Conservation (phyloP, 2,888 invertebrate species). For the Orthosia cruda region DNA sequence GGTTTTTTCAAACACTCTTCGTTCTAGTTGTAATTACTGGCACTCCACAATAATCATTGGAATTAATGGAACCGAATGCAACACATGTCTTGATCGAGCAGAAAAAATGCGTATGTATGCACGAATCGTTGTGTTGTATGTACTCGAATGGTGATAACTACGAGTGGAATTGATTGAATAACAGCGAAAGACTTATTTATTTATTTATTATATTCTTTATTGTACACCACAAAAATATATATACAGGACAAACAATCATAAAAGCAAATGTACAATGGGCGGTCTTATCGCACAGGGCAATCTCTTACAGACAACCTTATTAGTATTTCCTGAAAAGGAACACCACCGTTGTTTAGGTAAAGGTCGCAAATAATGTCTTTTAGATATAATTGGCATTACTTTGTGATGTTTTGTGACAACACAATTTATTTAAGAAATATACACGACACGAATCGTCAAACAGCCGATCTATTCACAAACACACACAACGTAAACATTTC, state of each 20-base stretch:
- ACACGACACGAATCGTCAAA: no score
- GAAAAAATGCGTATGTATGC: slow-evolving; percentile 40
- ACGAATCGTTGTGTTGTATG: slow-evolving; percentile 37
- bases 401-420: not conserved
- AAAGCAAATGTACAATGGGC: no score
- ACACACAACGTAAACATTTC: no score
- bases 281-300: no score
- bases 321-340: not conserved
- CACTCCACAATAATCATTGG: slow-evolving; percentile 55
- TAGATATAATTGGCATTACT: not conserved
- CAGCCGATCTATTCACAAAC: no score
- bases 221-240: no score
- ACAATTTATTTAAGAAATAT: no score
- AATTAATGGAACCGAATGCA: slow-evolving; percentile 57
- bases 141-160: slow-evolving; percentile 33
- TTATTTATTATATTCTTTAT: no score
- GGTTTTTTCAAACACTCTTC: slow-evolving; percentile 42
- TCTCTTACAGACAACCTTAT: no score
- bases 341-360: not conserved
- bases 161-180: slow-evolving; percentile 27
- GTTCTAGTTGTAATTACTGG: slow-evolving; percentile 45
- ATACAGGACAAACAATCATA: no score
- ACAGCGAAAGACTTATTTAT: not conserved
- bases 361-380: not conserved
- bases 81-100: slow-evolving; percentile 48